Evolutionary conservation across 2,113 vertebrate genomes (phyloP), one percentile per base, ranked within the genome.

Genomic region (Tautogolabrus adspersus): DNA sequence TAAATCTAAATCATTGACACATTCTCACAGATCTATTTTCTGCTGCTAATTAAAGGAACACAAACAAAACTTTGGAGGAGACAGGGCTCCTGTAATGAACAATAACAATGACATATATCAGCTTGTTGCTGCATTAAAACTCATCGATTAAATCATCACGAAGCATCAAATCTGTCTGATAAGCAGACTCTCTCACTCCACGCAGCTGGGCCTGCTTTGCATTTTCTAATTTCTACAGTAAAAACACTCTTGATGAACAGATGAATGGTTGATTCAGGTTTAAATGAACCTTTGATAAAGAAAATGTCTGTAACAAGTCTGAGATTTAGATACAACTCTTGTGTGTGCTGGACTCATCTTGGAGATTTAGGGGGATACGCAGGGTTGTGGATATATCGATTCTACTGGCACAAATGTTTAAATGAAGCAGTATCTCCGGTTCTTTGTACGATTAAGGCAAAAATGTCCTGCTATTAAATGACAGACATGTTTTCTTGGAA

Each of bases 31-130:
- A n/a, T 16, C 40, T 2, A 54, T 63, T 60, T 60, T 11, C 15
- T 26, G n/a, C 30, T 46, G 8, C 16, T 30, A 34, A 15, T 54
- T 6, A 23, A 18, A 9, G 15, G 26, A 1, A 37, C 13, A 37
- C 38, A 37, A 13, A 10, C 5, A 34, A 1, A 22, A 37, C 44
- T 47, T 60, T 21, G 6, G 7, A 18, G 10, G 13, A 26, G 18
- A 67, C 23, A 21, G 2, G 11, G 22, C 37, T 21, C 37, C 26
- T 42, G 6, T 44, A 21, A 19, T 26, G 40, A 42, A 9, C 3
- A 59, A 40, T 51, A 65, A 75, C 34, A 40, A 42, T 63, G 46
- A 72, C 46, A 55, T 59, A 44, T 54, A 44, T 64, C 6, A 13
- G 44, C 26, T 54, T 37, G 19, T 30, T 42, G 54, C 37, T 55